Evolutionary conservation across 2,888 invertebrate genomes (phyloP).

Genomic region (Phytoseiulus persimilis): DNA sequence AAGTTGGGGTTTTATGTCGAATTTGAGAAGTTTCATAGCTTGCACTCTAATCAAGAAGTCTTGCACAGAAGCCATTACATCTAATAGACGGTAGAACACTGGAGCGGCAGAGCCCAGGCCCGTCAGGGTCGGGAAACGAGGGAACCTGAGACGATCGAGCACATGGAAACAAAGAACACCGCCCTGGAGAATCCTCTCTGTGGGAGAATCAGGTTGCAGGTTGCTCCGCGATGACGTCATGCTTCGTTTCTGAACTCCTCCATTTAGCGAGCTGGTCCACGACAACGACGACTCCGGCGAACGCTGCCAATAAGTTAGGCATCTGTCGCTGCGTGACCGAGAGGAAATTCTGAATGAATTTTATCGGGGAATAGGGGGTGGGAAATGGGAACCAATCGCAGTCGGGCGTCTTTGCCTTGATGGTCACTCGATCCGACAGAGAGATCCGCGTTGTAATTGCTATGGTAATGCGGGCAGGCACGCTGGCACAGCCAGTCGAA

Average conservation of each 20-base stretch:
- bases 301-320: background rate
- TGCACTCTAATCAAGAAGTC: background rate
- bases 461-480: background rate
- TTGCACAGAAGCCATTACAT: background rate
- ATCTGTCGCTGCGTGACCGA: background rate
- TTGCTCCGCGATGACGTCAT: background rate
- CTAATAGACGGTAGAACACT: background rate
- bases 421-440: background rate
- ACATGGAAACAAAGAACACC: background rate
- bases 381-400: background rate
- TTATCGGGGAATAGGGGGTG: background rate
- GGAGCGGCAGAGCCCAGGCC: background rate
- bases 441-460: background rate
- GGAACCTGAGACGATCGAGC: background rate
- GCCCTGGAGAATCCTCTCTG: background rate
- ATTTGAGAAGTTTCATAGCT: background rate
- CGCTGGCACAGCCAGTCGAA: too few relatives aligned
- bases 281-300: background rate
- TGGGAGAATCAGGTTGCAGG: background rate
- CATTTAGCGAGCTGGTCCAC: background rate
- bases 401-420: background rate
- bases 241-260: background rate
- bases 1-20: background rate
- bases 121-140: background rate
- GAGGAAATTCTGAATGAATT: background rate